Conservation (phyloP, 53 echinoderm and acorn worm species). For the Luidia sarsii region DNA sequence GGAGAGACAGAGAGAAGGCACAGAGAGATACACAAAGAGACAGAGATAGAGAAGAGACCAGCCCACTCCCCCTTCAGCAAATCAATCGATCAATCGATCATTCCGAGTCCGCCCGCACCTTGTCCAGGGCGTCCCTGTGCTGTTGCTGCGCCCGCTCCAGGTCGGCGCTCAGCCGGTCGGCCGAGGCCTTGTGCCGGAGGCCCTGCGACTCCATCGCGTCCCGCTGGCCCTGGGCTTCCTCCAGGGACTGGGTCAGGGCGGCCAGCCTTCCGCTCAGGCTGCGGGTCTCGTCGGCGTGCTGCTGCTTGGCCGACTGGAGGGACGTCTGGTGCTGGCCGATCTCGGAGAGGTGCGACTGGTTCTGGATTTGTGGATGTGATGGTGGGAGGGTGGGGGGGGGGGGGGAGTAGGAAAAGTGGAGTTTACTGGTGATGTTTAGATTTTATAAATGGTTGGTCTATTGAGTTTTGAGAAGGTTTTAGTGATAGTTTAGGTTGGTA, state of each 20-base stretch:
- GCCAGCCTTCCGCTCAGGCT: slow-evolving; percentile 51
- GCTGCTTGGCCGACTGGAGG: slow-evolving; percentile 63
- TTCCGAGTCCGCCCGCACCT: no score
- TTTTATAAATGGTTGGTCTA: no score
- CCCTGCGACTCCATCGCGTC: slow-evolving; percentile 56
- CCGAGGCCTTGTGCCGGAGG: slow-evolving; percentile 56
- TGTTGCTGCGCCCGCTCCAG: slow-evolving; percentile 66
- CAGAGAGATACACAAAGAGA: no score
- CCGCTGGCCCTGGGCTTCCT: slow-evolving; percentile 42
- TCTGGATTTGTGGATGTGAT: slow-evolving; percentile 10
- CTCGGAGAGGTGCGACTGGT: slow-evolving; percentile 31
- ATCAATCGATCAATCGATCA: no score
- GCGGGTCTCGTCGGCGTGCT: slow-evolving; percentile 60
- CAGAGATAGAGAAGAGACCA: no score
- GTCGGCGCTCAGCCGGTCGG: slow-evolving; percentile 65
- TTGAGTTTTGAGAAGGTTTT: not conserved
- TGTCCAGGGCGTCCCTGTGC: slow-evolving; percentile 72
- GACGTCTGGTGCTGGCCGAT: slow-evolving; percentile 62
- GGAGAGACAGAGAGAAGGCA: no score
- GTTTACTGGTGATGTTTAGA: no score
- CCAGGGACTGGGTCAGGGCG: slow-evolving; percentile 64
- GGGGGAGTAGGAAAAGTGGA: no score
- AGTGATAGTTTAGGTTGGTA: no score
- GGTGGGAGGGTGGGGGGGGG: not conserved
- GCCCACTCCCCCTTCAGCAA: no score